Evolutionary conservation across 2,113 vertebrate genomes (phyloP), one percentile per base, ranked within the genome.

Genomic region (Ceuthmochares aereus): DNA sequence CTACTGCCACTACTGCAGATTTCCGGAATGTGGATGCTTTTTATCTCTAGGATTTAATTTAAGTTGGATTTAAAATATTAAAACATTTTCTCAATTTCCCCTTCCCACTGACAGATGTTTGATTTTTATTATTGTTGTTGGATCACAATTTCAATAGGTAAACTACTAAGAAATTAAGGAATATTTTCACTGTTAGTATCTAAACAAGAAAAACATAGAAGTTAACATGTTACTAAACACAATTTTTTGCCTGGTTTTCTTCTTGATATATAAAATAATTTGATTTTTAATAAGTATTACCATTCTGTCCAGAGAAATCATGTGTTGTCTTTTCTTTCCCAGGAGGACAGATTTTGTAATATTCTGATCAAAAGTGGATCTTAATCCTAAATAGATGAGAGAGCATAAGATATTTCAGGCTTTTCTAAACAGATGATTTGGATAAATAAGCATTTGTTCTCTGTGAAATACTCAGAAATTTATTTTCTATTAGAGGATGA

Each of bases 401-500:
- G 43, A 89, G 51, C 27, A 66, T 81, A 93, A 93, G 7, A 81
- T 84, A 81, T 45, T 78, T 84, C 10, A 21, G 75, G 52, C 27
- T 93, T 59, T 86, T 45, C 45, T 89, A 73, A 91, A 93, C n/a
- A 54, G 40, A 84, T 87, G 86, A 66, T 92, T 89, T 90, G 60
- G 68, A 74, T 86, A 93, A 96, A 79, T 80, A 91, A 54, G 63
- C 64, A 69, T 83, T 95, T 93, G 58, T 80, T 73, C 40, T 63
- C 29, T 55, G 55, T 81, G 32, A 73, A 83, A 83, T 34, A 87
- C 73, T 70, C 68, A 86, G 66, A 47, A 75, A 73, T 60, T 73
- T 58, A 25, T 90, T 63, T 76, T 55, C 70, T 84, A 8, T 69
- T 82, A 66, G 21, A 84, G 51, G 23, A 58, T 56, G 37, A 84